A percentile compares a stretch with the other conserved stretches of the same genome.
Conservation (phyloP, 2,888 invertebrate species). For the Trimorus sp. region DNA sequence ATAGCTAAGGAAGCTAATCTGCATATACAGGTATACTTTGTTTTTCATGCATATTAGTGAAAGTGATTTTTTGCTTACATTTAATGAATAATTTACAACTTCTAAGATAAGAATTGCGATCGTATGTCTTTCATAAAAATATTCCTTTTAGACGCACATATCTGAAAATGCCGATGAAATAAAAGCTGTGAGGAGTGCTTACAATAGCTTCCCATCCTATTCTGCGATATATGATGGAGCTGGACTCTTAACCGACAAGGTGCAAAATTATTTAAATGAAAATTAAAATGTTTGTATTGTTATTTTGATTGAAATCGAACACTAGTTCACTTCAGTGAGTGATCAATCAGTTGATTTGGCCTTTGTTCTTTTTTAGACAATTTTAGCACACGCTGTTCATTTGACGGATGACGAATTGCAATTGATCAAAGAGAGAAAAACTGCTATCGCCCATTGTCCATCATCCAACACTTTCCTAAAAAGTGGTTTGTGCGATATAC, state of each 20-base stretch:
- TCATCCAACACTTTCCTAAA: slow-evolving; percentile 91
- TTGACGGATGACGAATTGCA: slow-evolving; percentile 87
- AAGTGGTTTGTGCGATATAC: slow-evolving; percentile 92
- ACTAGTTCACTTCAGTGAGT: too few species aligned
- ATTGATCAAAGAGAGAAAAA: slow-evolving; percentile 84
- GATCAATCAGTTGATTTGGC: background rate
- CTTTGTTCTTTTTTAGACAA: slow-evolving; percentile 82
- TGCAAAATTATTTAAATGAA: slow-evolving; percentile 73
- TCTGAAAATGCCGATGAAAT: slow-evolving; percentile 91
- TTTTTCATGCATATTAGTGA: slow-evolving; percentile 31
- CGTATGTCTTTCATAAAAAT: background rate
- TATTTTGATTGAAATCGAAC: background rate
- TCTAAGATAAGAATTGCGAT: too few species aligned
- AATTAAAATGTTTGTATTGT: slow-evolving; percentile 19
- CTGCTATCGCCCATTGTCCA: slow-evolving; percentile 88
- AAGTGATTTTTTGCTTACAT: background rate
- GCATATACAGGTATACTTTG: slow-evolving; percentile 91
- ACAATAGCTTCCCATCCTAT: slow-evolving; percentile 85
- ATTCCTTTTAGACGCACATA: slow-evolving; percentile 88
- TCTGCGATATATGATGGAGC: slow-evolving; percentile 89
- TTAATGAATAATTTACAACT: background rate
- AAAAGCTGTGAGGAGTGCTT: slow-evolving; percentile 84
- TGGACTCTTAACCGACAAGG: slow-evolving; percentile 88
- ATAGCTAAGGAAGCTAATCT: slow-evolving; percentile 87
- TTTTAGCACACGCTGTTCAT: slow-evolving; percentile 93